These are phyloP conservation scores for Phasianus colchicus DNA, from an alignment of 2,113 vertebrate species.

Conservation along the genomic window DNA sequence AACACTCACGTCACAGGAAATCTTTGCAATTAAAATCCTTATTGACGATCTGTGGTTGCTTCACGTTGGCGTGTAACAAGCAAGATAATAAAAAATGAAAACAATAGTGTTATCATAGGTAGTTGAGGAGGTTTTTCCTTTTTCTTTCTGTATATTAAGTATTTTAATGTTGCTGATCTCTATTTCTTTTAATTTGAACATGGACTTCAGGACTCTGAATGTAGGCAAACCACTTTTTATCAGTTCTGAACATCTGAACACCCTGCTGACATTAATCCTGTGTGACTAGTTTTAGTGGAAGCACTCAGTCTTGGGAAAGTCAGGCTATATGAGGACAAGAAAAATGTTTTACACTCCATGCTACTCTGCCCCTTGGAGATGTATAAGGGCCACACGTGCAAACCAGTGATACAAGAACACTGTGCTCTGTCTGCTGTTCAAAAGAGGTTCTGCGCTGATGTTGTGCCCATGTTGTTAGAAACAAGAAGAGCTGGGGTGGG, in stretches of 20 bases:
- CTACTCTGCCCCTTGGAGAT: neutral
- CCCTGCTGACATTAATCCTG: constrained; percentile 53
- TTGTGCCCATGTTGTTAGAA: neutral
- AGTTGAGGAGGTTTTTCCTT: constrained; percentile 60
- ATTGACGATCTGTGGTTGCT: constrained; percentile 75
- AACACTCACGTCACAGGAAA: constrained; percentile 84
- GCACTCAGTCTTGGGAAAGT: constrained; percentile 46
- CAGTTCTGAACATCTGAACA: constrained; percentile 61
- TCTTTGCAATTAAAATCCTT: constrained; percentile 82
- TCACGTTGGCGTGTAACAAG: constrained; percentile 58
- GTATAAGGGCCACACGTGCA: fast-evolving
- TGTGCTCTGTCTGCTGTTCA: neutral
- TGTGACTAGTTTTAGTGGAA: constrained; percentile 61
- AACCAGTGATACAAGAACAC: neutral
- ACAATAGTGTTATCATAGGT: constrained; percentile 62
- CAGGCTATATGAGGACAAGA: constrained; percentile 19
- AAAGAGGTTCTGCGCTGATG: neutral
- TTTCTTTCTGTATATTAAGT: constrained; percentile 48
- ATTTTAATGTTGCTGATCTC: neutral
- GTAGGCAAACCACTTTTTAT: constrained; percentile 51
- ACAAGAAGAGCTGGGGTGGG: neutral
- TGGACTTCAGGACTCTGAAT: neutral
- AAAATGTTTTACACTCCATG: neutral
- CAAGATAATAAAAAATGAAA: constrained; percentile 74
- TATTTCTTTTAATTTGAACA: neutral